phyloP scores from a whole-genome alignment of 2,797 vertebrate genomes.

The Eidolon dupreanum region DNA sequence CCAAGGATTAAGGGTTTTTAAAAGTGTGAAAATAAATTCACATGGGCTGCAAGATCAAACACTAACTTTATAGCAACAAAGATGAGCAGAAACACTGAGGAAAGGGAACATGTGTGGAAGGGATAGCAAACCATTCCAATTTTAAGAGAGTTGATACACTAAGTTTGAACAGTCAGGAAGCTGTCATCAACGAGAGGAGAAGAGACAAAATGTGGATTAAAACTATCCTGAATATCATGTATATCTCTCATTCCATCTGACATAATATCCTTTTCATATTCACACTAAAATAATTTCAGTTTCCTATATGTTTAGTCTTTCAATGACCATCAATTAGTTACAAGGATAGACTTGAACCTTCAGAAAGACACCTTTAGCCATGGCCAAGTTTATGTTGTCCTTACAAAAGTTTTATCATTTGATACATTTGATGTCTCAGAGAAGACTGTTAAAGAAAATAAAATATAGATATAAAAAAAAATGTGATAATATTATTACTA shows the following conservation, averaged over 20 bases:
- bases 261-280: not conserved
- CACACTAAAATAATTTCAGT: slow-evolving; percentile 14
- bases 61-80: not conserved
- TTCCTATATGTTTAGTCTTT: not conserved
- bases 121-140: not conserved
- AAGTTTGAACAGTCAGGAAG: not conserved
- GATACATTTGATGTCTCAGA: not conserved
- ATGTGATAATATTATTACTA: not conserved
- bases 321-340: not conserved
- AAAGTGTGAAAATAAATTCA: slow-evolving; percentile 4
- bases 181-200: not conserved
- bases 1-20: slow-evolving; percentile 4
- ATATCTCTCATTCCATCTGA: not conserved
- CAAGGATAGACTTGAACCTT: not conserved
- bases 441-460: slow-evolving; percentile 17
- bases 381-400: not conserved
- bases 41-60: not conserved
- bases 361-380: not conserved
- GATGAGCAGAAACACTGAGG: not conserved
- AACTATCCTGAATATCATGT: not conserved
- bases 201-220: not conserved
- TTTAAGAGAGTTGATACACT: not conserved
- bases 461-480: not conserved
- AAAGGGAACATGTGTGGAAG: not conserved
- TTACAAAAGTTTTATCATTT: not conserved